Evolutionary conservation across 2,113 vertebrate species (phyloP), one percentile per base, ranked within the genome.

Genomic region (Ibidorhyncha struthersii): DNA sequence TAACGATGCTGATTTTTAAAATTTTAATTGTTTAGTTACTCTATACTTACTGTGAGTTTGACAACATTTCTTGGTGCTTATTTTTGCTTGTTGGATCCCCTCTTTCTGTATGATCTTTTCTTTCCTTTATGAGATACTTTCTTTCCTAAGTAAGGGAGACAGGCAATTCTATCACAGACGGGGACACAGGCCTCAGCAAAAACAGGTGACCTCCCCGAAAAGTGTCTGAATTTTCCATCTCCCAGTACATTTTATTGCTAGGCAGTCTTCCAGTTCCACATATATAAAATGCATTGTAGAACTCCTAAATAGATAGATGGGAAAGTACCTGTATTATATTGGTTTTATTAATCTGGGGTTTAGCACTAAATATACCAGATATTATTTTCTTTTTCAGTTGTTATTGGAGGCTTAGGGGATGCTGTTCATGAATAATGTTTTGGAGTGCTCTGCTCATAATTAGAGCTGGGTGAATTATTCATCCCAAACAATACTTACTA

Each of bases 381-480:
- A 55, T 9, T 22, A 38, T 87, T 74, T 86, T 62, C 2, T 56
- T 86, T 90, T 81, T 67, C 29, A 32, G 43, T 12, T 67, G 14
- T 59, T 90, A 27, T 38, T 5, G 1, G 41, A 69, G 45, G 18
- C 14, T 89, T 86, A 40, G 2, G 7, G 76, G 17, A 38, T 78
- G 4, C 4, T 69, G 38, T 52, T 80, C 50, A 22, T 38, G 63
- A 80, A 45, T 4, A 62, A 45, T 5, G 6, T 83, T 80, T 61
- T 53, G 58, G 32, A 50, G n/a, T 1, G 1, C 19, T 2, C 0
- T 45, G 41, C 22, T 89, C 25, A 8, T 27, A 73, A 66, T 73
- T 70, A 92, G 76, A 78, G 13, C 36, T 81, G 34, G 17, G 23
- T 74, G 26, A 94, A 70, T 89, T 89, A 66, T 81, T 95, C 19